Conservation (phyloP, 2,113 vertebrate species). For the Austrofundulus limnaeus region DNA sequence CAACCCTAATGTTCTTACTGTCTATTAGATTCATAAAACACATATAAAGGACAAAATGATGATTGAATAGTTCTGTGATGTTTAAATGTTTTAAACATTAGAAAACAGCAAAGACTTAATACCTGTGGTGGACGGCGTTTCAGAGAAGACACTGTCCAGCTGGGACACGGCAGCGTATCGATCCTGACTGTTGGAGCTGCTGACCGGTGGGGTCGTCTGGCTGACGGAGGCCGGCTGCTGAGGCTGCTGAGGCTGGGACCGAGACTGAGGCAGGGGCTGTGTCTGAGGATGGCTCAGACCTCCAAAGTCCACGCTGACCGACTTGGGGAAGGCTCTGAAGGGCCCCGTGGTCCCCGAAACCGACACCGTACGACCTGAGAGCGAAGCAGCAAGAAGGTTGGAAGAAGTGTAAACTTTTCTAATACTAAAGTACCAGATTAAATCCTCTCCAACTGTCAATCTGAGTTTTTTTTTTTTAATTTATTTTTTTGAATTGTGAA, state of each 20-base stretch:
- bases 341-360: slow-evolving; percentile 75
- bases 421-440: too few relatives aligned
- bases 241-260: slow-evolving; percentile 54
- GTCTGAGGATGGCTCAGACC: slow-evolving; percentile 66
- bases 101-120: slow-evolving; percentile 1
- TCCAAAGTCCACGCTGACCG: slow-evolving; percentile 82
- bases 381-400: neutral
- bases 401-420: neutral
- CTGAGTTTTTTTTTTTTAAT: neutral
- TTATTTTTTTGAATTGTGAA: too few relatives aligned
- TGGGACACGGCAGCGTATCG: slow-evolving; percentile 80
- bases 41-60: too few relatives aligned
- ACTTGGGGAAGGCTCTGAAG: slow-evolving; percentile 82
- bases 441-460: too few relatives aligned
- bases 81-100: too few relatives aligned
- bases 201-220: slow-evolving; percentile 36
- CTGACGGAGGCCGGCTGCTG: slow-evolving; percentile 14
- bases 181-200: slow-evolving; percentile 65
- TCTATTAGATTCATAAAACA: too few relatives aligned
- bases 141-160: slow-evolving; percentile 77
- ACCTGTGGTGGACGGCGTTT: slow-evolving; percentile 70
- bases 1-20: too few relatives aligned
- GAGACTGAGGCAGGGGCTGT: slow-evolving; percentile 53
- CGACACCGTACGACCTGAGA: slow-evolving; percentile 76
- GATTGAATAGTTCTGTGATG: too few relatives aligned